Conservation (phyloP, 2,888 invertebrate species). For the Cryptus armator region DNA sequence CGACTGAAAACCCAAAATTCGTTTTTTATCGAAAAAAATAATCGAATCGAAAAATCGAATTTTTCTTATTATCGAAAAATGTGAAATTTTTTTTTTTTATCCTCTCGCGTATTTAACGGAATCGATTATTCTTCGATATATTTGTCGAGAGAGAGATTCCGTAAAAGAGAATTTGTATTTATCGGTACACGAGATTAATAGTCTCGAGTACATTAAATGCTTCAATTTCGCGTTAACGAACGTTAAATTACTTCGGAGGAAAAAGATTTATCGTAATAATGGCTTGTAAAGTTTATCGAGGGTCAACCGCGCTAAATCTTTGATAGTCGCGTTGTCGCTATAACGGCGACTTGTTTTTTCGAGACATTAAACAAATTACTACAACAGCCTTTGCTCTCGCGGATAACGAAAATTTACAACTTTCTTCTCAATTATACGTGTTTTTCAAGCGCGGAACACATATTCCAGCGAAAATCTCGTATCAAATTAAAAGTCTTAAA, state of each 20-base stretch:
- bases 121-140: not conserved
- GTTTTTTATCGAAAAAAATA: not conserved
- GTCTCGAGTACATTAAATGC: not conserved
- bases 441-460: not conserved
- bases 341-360: not conserved
- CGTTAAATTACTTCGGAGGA: not conserved
- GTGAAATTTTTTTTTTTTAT: not conserved
- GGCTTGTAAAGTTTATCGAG: not conserved
- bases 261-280: not conserved
- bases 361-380: not conserved
- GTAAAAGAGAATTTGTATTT: not conserved
- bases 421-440: not conserved
- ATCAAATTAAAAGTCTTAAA: not conserved
- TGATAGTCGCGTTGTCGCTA: not conserved
- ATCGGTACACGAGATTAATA: not conserved
- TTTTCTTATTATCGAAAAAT: not conserved
- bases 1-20: slow-evolving; percentile 14
- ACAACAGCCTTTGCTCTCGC: slow-evolving; percentile 1
- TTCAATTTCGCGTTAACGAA: not conserved
- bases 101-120: not conserved
- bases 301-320: not conserved
- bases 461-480: not conserved
- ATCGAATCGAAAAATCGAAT: not conserved
- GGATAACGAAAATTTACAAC: not conserved
- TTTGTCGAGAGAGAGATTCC: too few species aligned